A percentile compares a stretch with the other conserved stretches of the same genome.
Evolutionary conservation across 2,888 invertebrate species (phyloP).

Genomic region (Erebia aethiops): DNA sequence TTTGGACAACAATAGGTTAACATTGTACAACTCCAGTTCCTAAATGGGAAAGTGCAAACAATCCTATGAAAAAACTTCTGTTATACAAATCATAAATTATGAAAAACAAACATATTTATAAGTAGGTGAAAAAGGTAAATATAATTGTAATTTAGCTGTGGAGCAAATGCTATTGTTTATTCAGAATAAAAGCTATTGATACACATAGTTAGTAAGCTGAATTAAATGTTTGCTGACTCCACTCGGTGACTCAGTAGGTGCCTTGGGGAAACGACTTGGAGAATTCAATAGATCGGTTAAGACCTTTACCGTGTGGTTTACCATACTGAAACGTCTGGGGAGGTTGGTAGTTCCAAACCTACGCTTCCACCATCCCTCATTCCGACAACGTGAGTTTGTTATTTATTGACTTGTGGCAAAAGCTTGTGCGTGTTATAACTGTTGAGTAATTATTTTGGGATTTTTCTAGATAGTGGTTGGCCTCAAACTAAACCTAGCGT

Average conservation of each 20-base stretch:
- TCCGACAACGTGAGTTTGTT: conserved; percentile 58
- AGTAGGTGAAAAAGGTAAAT: not conserved
- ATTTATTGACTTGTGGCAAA: conserved; percentile 54
- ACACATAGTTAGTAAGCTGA: not conserved
- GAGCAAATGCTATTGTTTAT: not conserved
- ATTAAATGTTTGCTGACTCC: conserved; percentile 26
- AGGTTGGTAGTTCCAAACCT: conserved; percentile 53
- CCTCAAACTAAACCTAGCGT: too few species aligned
- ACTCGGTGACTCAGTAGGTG: conserved; percentile 19
- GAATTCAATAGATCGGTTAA: conserved; percentile 35
- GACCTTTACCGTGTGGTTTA: conserved; percentile 51
- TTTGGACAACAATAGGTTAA: too few species aligned
- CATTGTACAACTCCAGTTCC: too few species aligned
- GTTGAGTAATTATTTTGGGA: not conserved
- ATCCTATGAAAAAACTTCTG: too few species aligned
- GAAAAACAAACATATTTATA: too few species aligned
- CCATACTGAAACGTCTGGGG: conserved; percentile 58
- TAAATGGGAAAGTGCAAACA: too few species aligned
- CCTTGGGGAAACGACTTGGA: conserved; percentile 29
- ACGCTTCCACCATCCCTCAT: conserved; percentile 60
- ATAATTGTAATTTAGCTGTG: not conserved
- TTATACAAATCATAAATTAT: too few species aligned
- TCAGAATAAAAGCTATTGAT: conserved; percentile 25
- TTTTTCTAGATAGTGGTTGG: not conserved
- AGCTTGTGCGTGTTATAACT: not conserved